Conservation (phyloP, 2,797 vertebrate genomes). For the Vultur gryphus region DNA sequence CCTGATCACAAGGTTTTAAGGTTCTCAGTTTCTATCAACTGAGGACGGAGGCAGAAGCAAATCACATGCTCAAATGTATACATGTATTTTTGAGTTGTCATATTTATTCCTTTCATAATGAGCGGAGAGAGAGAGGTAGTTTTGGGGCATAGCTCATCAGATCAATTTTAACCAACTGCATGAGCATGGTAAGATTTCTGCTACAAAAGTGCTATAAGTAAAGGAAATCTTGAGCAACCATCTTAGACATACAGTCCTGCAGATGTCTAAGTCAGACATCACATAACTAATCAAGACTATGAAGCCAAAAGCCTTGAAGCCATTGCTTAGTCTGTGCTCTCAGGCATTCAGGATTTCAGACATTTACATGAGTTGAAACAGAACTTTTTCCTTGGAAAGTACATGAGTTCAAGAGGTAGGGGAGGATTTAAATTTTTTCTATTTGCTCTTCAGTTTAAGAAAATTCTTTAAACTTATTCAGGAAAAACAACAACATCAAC, state of each 20-base stretch:
- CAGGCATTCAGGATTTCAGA: background rate
- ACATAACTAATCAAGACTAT: background rate
- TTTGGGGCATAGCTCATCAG: background rate
- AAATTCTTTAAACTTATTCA: background rate
- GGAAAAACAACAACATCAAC: background rate
- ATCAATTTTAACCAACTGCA: background rate
- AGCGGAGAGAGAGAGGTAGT: background rate
- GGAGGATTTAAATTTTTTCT: background rate
- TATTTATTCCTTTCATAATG: background rate
- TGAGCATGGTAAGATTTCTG: background rate
- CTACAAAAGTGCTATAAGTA: background rate
- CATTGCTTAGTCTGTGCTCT: background rate
- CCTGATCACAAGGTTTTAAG: background rate
- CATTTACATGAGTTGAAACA: background rate
- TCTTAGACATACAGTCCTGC: background rate
- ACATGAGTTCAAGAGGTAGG: background rate
- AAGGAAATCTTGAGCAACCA: background rate
- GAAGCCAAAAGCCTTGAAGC: background rate
- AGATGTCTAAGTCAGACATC: background rate
- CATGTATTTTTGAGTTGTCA: background rate
- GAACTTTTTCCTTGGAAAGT: background rate
- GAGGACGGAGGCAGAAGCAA: background rate
- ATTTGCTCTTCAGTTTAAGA: background rate
- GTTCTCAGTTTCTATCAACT: background rate
- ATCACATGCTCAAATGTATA: background rate